Percentiles rank a stretch among this genome's conserved stretches.
Conservation (phyloP, 2,113 vertebrate species). For the Solea solea region DNA sequence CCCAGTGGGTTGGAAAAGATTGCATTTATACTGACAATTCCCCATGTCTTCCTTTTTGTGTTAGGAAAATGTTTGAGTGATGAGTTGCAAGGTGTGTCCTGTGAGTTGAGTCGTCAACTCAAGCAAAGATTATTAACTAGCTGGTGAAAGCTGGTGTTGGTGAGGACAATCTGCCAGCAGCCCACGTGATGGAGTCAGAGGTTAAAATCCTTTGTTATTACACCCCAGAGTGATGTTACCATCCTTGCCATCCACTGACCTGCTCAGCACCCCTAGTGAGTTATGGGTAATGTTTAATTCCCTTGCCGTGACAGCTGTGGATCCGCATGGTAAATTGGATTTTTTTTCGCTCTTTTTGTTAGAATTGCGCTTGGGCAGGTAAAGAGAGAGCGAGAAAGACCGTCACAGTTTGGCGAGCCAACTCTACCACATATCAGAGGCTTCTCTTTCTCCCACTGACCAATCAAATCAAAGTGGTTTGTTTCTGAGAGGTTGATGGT, state of each 20-base stretch:
- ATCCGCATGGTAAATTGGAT: conserved; percentile 78
- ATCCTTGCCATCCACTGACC: conserved; percentile 69
- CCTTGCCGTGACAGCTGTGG: conserved; percentile 72
- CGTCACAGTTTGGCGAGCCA: conserved; percentile 36
- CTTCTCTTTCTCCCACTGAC: conserved; percentile 60
- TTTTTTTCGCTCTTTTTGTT: conserved; percentile 54
- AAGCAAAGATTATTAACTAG: conserved; percentile 58
- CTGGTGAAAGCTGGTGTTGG: conserved; percentile 32
- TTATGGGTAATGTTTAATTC: conserved; percentile 82
- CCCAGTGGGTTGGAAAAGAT: conserved; percentile 61
- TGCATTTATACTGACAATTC: conserved; percentile 65
- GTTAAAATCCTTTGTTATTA: conserved; percentile 80
- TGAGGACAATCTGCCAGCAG: conserved; percentile 53
- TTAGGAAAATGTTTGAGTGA: conserved; percentile 26
- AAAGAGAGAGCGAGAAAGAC: conserved; percentile 54
- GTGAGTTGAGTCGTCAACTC: conserved; percentile 44
- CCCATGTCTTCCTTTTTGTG: conserved; percentile 49
- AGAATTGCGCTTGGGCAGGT: conserved; percentile 57
- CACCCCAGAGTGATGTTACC: conserved; percentile 75
- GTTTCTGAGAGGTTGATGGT: conserved; percentile 52
- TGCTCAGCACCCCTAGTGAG: conserved; percentile 68
- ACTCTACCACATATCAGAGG: conserved; percentile 60
- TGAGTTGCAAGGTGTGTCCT: conserved; percentile 22
- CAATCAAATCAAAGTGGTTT: conserved; percentile 68
- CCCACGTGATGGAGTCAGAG: conserved; percentile 63